These are phyloP conservation scores for Antrozous pallidus DNA, from an alignment of 2,797 vertebrate genomes.

Conservation along the genomic window DNA sequence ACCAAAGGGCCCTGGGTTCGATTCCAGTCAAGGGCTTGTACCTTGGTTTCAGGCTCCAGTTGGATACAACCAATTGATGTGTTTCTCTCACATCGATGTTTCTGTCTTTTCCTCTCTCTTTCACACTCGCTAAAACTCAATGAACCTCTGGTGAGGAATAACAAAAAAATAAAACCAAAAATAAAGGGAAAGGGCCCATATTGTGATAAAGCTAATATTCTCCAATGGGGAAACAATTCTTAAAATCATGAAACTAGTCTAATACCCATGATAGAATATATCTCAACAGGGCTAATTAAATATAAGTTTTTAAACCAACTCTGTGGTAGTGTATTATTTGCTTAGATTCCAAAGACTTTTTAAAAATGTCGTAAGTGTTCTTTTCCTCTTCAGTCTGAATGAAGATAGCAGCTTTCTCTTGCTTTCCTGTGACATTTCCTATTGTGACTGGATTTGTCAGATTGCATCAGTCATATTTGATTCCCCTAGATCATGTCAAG, in stretches of 20 bases:
- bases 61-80: no score
- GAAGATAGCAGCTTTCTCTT: constrained; percentile 67
- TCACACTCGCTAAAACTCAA: no score
- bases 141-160: no score
- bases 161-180: no score
- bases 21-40: no score
- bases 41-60: no score
- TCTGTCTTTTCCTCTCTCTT: no score
- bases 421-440: constrained; percentile 75
- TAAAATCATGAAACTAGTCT: not conserved
- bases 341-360: constrained; percentile 65
- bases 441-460: constrained; percentile 69
- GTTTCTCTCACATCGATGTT: no score
- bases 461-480: constrained; percentile 67
- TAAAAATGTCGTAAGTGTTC: not conserved
- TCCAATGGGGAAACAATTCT: constrained; percentile 13
- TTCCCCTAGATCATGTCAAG: constrained; percentile 66
- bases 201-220: constrained; percentile 47
- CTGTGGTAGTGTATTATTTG: not conserved
- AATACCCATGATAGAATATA: not conserved
- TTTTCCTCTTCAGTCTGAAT: constrained; percentile 56
- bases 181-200: constrained; percentile 29
- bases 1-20: no score
- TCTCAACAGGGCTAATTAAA: not conserved
- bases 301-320: constrained; percentile 21